Conservation (phyloP, 1,140 invertebrate genomes). For the Triops cancriformis region DNA sequence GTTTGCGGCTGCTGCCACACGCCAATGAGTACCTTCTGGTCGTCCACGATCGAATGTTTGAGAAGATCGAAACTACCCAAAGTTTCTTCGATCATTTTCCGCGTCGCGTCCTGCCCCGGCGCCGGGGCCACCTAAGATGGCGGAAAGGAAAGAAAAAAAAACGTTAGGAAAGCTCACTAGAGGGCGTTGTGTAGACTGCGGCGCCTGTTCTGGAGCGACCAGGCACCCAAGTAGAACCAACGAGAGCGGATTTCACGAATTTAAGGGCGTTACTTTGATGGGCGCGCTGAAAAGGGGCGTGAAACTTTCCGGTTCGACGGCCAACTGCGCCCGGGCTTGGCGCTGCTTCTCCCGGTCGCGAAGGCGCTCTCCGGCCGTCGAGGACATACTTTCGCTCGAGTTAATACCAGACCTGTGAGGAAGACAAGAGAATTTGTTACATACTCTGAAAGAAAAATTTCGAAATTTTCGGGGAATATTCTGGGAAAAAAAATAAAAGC, state of each 20-base stretch:
- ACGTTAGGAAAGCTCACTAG: too few relatives aligned
- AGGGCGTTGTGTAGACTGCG: too few relatives aligned
- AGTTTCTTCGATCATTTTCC: conserved; percentile 24
- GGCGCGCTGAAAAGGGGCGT: conserved; percentile 50
- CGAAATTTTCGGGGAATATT: too few relatives aligned
- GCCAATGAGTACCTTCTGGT: conserved; percentile 26
- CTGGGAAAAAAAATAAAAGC: too few relatives aligned
- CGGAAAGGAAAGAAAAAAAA: not conserved
- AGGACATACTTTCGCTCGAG: not conserved
- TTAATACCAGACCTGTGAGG: not conserved
- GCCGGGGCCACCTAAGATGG: conserved; percentile 20
- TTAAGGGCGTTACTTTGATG: conserved; percentile 43
- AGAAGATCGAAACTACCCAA: conserved; percentile 25
- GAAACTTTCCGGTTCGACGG: conserved; percentile 40
- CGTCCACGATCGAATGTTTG: conserved; percentile 26
- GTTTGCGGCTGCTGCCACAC: conserved; percentile 28
- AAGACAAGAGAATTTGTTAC: not conserved
- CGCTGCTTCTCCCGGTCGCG: conserved; percentile 60
- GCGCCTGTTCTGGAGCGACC: too few relatives aligned
- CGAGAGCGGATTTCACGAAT: too few relatives aligned
- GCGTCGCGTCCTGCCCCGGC: conserved; percentile 22
- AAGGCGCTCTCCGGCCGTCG: conserved; percentile 47
- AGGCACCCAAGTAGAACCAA: too few relatives aligned
- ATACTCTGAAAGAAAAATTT: too few relatives aligned
- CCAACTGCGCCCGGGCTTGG: conserved; percentile 59